A percentile compares a stretch with the other conserved stretches of the same genome.
phyloP scores from a whole-genome alignment of 2,113 vertebrate species.

The Semicossyphus pulcher region DNA sequence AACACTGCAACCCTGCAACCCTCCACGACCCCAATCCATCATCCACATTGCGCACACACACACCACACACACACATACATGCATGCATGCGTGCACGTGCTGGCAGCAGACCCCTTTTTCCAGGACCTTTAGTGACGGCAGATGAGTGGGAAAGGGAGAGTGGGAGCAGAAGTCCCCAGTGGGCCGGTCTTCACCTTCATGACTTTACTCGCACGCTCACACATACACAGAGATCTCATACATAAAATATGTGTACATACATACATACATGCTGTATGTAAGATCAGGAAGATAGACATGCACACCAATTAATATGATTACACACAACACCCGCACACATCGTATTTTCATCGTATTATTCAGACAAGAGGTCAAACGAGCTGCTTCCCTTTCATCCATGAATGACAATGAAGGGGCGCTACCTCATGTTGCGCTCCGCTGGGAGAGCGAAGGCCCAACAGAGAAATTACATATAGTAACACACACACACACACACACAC shows the following conservation, averaged over 20 bases:
- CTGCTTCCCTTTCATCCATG: constrained; percentile 47
- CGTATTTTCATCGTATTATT: constrained; percentile 55
- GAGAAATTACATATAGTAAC: constrained; percentile 32
- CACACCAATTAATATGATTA: background rate
- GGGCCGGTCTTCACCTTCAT: constrained; percentile 21
- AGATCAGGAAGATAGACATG: background rate
- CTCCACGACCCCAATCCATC: constrained; percentile 81
- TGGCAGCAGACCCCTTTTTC: constrained; percentile 17
- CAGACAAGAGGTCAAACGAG: constrained; percentile 53
- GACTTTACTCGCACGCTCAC: background rate
- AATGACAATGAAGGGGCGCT: constrained; percentile 57
- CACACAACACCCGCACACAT: background rate
- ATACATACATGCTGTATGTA: background rate
- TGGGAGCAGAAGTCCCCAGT: constrained; percentile 13
- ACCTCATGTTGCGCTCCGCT: constrained; percentile 4
- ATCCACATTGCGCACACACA: constrained; percentile 47
- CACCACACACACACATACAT: constrained; percentile 16
- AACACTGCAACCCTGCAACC: constrained; percentile 77
- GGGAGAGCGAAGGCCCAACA: constrained; percentile 23
- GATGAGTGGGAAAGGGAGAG: constrained; percentile 1
- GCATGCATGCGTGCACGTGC: background rate
- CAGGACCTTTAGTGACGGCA: constrained; percentile 34
- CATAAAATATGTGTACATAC: background rate
- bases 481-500: constrained; percentile 6
- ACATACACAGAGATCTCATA: background rate